Conservation (phyloP, 1,140 invertebrate species). For the Scaptodrosophila lebanonensis region DNA sequence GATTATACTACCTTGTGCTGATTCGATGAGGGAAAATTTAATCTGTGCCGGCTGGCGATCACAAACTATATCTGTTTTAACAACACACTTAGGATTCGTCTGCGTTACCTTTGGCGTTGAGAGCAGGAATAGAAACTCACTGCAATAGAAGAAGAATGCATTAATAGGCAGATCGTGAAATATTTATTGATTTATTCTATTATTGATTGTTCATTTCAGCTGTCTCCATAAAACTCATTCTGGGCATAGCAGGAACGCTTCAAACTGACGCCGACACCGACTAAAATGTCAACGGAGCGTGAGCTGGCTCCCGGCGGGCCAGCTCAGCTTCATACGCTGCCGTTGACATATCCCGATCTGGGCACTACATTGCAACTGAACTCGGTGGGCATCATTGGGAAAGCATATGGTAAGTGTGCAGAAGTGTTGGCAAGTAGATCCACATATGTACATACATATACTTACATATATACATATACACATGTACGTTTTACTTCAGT, state of each 20-base stretch:
- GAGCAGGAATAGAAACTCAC: constrained; percentile 85
- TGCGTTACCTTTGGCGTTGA: constrained; percentile 81
- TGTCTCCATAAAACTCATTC: constrained; percentile 25
- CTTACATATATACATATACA: too few relatives aligned
- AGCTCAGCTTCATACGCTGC: constrained; percentile 77
- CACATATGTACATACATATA: too few relatives aligned
- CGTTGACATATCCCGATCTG: constrained; percentile 79
- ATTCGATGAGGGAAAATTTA: constrained; percentile 78
- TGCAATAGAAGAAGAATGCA: constrained; percentile 69
- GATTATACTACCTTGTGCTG: constrained; percentile 77
- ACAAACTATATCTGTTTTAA: constrained; percentile 89
- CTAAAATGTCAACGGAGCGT: constrained; percentile 78
- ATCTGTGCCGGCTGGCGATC: constrained; percentile 86
- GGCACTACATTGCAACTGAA: constrained; percentile 79
- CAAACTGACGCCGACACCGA: constrained; percentile 76
- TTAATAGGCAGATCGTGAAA: not conserved
- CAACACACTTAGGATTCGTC: constrained; percentile 85
- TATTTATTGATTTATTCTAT: constrained; percentile 12
- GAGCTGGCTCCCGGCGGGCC: constrained; percentile 76
- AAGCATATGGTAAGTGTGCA: constrained; percentile 79
- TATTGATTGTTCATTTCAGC: constrained; percentile 25
- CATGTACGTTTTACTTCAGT: not conserved
- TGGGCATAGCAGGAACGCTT: constrained; percentile 42
- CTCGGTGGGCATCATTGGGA: constrained; percentile 80
- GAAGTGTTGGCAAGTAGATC: too few relatives aligned